These are phyloP conservation scores for Lepidochitona cinerea DNA, from an alignment of 2,888 invertebrate genomes.

Conservation along the genomic window DNA sequence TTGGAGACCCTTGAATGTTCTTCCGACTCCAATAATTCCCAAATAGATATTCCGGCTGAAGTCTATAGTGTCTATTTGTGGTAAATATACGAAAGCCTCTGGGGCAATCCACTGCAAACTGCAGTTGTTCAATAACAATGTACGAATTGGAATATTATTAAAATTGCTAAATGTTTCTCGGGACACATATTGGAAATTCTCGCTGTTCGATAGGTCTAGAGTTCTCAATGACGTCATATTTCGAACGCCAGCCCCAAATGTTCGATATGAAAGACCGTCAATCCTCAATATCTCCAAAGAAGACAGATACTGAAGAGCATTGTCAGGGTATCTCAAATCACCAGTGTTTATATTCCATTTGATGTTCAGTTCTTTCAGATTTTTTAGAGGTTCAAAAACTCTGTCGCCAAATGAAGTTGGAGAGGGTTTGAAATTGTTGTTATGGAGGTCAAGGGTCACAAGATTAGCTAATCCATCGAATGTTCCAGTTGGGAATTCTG, in stretches of 20 bases:
- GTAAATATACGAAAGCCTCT: background rate
- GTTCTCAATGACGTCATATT: no score
- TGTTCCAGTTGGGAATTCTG: background rate
- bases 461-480: background rate
- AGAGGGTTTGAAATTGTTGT: background rate
- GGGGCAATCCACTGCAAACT: background rate
- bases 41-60: background rate
- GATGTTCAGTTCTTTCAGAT: background rate
- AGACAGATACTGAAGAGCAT: no score
- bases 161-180: background rate
- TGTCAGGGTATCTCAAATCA: no score
- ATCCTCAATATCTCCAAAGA: no score
- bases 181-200: background rate
- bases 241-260: no score
- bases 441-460: background rate
- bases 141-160: background rate
- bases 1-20: background rate
- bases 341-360: background rate
- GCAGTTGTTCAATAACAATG: background rate
- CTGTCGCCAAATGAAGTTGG: background rate
- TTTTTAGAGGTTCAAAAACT: background rate
- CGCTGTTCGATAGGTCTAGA: no score
- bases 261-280: no score
- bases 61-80: background rate
- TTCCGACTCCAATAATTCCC: background rate